These are phyloP conservation scores for Temnothorax unifasciatus DNA, from an alignment of 2,888 invertebrate species.

Conservation along the genomic window DNA sequence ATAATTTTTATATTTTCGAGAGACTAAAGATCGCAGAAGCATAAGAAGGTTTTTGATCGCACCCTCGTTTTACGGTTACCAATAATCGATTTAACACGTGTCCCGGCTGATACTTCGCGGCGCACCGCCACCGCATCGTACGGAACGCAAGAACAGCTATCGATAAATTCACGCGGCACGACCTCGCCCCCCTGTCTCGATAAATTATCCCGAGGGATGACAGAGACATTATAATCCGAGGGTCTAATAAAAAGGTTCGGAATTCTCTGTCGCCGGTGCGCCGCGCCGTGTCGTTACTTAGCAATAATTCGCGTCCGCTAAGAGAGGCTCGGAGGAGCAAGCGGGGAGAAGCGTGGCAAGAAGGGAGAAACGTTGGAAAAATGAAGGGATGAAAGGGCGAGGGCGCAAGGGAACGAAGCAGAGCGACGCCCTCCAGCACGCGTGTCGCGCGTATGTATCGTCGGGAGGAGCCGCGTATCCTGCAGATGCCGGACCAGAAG, in stretches of 20 bases:
- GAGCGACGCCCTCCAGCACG: conserved; percentile 38
- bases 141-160: conserved; percentile 73
- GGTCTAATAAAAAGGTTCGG: conserved; percentile 72
- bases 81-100: conserved; percentile 74
- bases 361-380: not conserved
- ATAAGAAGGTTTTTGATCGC: conserved; percentile 13
- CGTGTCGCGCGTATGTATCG: conserved; percentile 31
- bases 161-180: conserved; percentile 78
- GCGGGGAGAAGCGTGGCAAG: not conserved
- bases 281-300: conserved; percentile 69
- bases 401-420: conserved; percentile 35
- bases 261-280: conserved; percentile 47
- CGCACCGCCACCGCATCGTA: conserved; percentile 54
- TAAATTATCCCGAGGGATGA: conserved; percentile 81
- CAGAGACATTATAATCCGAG: conserved; percentile 82
- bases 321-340: conserved; percentile 20
- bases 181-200: conserved; percentile 70
- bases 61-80: conserved; percentile 27
- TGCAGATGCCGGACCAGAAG: conserved; percentile 75
- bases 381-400: conserved; percentile 30
- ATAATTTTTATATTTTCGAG: not conserved
- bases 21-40: not conserved
- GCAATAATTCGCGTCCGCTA: conserved; percentile 72
- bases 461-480: conserved; percentile 60
- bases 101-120: conserved; percentile 73